Conservation (phyloP, 2,113 vertebrate species). For the Limnothrissa miodon region DNA sequence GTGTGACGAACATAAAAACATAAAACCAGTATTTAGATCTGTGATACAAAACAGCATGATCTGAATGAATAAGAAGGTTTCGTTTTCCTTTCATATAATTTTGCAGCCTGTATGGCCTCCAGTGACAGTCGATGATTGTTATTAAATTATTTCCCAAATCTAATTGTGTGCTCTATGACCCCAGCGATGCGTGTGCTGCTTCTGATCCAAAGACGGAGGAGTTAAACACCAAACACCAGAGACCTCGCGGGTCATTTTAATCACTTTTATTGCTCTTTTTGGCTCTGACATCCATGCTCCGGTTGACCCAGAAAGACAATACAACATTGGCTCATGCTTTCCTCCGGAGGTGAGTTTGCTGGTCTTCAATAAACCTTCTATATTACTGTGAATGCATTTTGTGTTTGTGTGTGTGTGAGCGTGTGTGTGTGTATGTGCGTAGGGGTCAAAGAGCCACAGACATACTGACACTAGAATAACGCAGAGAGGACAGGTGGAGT, state of each 20-base stretch:
- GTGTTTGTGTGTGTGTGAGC: neutral
- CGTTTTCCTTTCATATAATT: too few species aligned
- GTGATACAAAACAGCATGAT: too few species aligned
- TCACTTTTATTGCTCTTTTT: neutral
- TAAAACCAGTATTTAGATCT: too few species aligned
- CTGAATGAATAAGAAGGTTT: too few species aligned
- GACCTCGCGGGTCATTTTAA: constrained; percentile 6
- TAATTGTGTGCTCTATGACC: neutral
- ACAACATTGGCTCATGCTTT: neutral
- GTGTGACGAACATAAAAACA: too few species aligned
- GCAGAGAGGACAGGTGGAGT: neutral
- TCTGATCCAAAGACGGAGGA: neutral
- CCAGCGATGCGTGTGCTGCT: neutral
- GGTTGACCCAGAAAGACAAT: neutral
- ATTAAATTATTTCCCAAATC: neutral
- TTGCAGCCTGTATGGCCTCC: neutral
- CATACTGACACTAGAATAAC: neutral
- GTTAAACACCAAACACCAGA: neutral
- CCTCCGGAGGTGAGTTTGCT: neutral
- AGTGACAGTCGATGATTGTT: neutral
- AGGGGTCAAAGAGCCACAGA: neutral
- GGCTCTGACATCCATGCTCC: neutral
- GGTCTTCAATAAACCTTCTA: neutral
- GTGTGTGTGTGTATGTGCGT: neutral
- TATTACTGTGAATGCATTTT: neutral